phyloP scores from a whole-genome alignment of 2,797 vertebrate species.

The Remorina albescens region DNA sequence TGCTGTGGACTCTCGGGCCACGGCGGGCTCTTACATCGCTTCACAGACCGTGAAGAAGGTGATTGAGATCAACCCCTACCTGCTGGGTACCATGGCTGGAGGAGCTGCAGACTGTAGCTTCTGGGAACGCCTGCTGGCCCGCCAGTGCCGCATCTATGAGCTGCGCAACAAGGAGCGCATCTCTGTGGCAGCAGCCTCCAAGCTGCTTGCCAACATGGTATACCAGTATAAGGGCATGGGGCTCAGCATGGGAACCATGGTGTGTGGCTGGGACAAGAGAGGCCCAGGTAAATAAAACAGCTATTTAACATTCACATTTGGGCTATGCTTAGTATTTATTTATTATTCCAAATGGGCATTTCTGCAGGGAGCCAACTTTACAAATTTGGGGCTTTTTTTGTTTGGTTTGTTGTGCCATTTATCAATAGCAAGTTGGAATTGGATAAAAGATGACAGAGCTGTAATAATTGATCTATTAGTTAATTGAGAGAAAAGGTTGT shows the following conservation, averaged over 20 bases:
- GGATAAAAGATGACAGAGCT: too few species aligned
- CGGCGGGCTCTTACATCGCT: conserved; percentile 91
- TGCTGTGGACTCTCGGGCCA: conserved; percentile 93
- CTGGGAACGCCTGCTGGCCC: conserved; percentile 92
- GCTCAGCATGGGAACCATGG: conserved; percentile 96
- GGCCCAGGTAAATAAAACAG: conserved; percentile 86
- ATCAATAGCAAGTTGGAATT: too few species aligned
- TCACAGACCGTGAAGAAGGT: conserved; percentile 95
- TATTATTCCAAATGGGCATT: conserved; percentile 1
- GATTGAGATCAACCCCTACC: conserved; percentile 94
- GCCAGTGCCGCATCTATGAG: conserved; percentile 94
- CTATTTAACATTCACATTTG: not conserved
- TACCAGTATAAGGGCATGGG: conserved; percentile 97
- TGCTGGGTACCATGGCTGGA: conserved; percentile 94
- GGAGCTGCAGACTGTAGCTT: conserved; percentile 94
- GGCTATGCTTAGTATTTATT: not conserved
- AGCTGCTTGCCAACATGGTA: conserved; percentile 95
- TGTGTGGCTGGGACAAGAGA: conserved; percentile 96
- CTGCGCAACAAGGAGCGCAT: conserved; percentile 95
- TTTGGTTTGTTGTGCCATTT: too few species aligned
- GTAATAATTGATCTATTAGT: too few species aligned
- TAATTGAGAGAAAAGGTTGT: too few species aligned
- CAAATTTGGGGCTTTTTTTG: not conserved
- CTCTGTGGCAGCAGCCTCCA: conserved; percentile 93
- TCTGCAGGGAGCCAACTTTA: not conserved